Percentiles rank a stretch among this genome's conserved stretches.
These are phyloP conservation scores for Apis dorsata DNA, from an alignment of 1,140 invertebrate species.

Conservation along the genomic window DNA sequence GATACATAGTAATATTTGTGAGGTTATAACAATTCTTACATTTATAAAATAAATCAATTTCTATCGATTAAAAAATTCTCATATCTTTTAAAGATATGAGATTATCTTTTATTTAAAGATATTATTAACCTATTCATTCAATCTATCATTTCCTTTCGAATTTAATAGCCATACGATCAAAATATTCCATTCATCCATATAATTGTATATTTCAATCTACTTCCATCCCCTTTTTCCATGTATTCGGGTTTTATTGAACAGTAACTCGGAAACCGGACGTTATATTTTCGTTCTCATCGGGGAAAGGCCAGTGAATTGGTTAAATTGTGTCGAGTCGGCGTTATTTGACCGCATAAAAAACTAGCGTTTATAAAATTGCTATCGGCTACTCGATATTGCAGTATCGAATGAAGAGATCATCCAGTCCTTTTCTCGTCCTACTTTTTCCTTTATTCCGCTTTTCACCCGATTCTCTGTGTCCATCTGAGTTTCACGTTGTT, in stretches of 20 bases:
- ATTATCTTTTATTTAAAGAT: neutral
- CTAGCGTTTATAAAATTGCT: neutral
- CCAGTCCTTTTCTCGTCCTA: neutral
- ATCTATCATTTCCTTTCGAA: too few relatives aligned
- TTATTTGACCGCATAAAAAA: neutral
- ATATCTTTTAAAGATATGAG: neutral
- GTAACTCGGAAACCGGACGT: too few relatives aligned
- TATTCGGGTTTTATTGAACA: slow-evolving; percentile 3
- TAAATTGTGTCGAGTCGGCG: neutral
- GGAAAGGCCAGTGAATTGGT: neutral
- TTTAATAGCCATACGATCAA: neutral
- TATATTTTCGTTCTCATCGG: slow-evolving; percentile 5
- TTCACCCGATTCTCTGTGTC: neutral
- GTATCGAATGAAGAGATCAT: neutral
- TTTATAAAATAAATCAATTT: too few relatives aligned
- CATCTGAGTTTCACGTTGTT: neutral
- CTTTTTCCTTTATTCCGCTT: too few relatives aligned
- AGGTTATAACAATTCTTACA: too few relatives aligned
- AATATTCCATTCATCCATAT: neutral
- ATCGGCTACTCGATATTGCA: neutral
- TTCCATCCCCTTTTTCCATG: neutral
- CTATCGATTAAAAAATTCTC: too few relatives aligned
- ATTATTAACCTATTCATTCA: too few relatives aligned
- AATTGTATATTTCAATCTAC: neutral
- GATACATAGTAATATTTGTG: too few relatives aligned